Evolutionary conservation across 2,797 vertebrate species (phyloP).

Genomic region (Platalea minor): DNA sequence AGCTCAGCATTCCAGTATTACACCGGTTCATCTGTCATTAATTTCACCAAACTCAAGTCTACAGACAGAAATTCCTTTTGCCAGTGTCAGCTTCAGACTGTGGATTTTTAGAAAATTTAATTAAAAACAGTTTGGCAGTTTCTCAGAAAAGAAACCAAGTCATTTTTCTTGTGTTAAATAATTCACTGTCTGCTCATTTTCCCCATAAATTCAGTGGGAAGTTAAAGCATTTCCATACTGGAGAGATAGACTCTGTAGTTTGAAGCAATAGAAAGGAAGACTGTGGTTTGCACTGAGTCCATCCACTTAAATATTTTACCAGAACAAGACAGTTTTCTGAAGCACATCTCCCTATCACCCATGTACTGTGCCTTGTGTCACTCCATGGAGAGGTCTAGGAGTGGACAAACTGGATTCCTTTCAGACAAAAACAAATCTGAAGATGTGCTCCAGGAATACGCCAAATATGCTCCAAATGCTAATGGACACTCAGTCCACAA

Average conservation of each 20-base stretch:
- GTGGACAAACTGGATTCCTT: not conserved
- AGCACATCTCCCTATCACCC: not conserved
- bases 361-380: fast-evolving
- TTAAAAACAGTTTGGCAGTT: not conserved
- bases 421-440: not conserved
- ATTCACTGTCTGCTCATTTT: not conserved
- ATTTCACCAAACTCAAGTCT: not conserved
- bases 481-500: not conserved
- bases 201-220: not conserved
- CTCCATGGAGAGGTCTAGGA: not conserved
- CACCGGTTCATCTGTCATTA: not conserved
- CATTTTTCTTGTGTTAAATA: not conserved
- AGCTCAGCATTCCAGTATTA: not conserved
- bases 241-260: not conserved
- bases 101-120: not conserved
- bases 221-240: not conserved
- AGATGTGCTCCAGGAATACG: not conserved
- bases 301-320: not conserved
- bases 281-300: not conserved
- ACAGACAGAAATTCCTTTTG: not conserved
- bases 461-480: not conserved
- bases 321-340: not conserved
- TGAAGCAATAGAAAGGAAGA: not conserved
- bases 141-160: not conserved
- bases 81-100: not conserved